Evolutionary conservation across 2,113 vertebrate genomes (phyloP).

Genomic region (Hystrix brachyura): DNA sequence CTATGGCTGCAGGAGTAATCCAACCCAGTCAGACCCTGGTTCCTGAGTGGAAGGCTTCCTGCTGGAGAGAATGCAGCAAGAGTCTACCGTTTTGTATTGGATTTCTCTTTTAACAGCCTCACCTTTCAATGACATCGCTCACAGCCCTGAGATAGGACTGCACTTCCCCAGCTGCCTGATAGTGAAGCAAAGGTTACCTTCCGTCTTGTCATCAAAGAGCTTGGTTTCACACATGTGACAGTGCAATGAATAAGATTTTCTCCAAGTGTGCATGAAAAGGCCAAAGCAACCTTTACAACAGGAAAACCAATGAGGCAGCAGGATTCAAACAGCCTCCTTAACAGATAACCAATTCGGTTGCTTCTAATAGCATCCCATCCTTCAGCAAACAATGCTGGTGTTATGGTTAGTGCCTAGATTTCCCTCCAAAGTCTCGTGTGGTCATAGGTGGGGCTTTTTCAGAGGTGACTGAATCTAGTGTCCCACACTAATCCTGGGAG

Average conservation of each 20-base stretch:
- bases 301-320: not conserved
- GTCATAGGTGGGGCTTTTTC: too few relatives aligned
- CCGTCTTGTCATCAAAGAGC: slow-evolving; percentile 69
- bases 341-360: not conserved
- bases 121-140: slow-evolving; percentile 80
- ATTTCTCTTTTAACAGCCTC: slow-evolving; percentile 18
- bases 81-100: slow-evolving; percentile 10
- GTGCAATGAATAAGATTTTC: slow-evolving; percentile 61
- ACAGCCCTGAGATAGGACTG: slow-evolving; percentile 15
- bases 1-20: not conserved
- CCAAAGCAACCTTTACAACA: slow-evolving; percentile 44
- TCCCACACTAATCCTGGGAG: too few relatives aligned
- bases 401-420: too few relatives aligned
- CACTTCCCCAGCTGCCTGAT: slow-evolving; percentile 37
- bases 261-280: slow-evolving; percentile 54
- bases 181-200: slow-evolving; percentile 69
- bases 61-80: not conserved
- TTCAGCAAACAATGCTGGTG: not conserved
- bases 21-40: not conserved
- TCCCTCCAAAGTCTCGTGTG: too few relatives aligned
- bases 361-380: not conserved
- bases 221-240: slow-evolving; percentile 70
- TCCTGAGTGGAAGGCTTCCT: not conserved
- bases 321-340: not conserved
- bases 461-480: too few relatives aligned